Evolutionary conservation across 2,113 vertebrate genomes (phyloP), one percentile per base, ranked within the genome.

Genomic region (Arothron firmamentum): DNA sequence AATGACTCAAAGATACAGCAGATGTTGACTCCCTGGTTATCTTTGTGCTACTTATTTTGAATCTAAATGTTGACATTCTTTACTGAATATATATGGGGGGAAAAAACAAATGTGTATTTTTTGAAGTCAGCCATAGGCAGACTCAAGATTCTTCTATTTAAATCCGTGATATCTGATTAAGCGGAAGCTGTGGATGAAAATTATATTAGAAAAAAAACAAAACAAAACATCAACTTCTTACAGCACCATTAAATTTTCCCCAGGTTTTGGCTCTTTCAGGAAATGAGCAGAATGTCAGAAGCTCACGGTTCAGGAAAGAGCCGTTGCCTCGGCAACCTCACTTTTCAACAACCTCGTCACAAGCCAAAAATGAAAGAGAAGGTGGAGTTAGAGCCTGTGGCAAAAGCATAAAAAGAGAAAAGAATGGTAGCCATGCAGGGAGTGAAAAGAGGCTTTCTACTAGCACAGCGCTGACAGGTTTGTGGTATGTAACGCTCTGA

Each of bases 331-430:
- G 78, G 80, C 63, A 85, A 85, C 79, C 31, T 4, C 20, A 43
- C 55, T 67, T 68, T 47, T 3, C 51, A 62, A 68, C 81, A 85
- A 75, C 79, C 76, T 83, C 80, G 82, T 85, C 81, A 77, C 59
- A 70, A 64, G 51, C 65, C 80, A 78, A 63, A 62, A 74, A 74
- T 47, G 51, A 65, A 57, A 66, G 67, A 61, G 63, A 75, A 70
- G 77, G 72, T 58, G 67, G 72, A 74, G 66, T 71, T 65, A 57
- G 82, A 80, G 74, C 68, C 67, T 55, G 52, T 62, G 78, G 80
- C 69, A 68, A 74, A 69, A 41, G 54, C 49, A 67, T 48, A 67
- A 65, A 52, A 31, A 31, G 43, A 56, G 2, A 28, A 21, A 53
- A 28, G 48, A 45, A 19, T 17, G 9, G 2, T 54, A 38, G 12